Conservation (phyloP, 2,797 vertebrate species). For the Micrastur ruficollis region DNA sequence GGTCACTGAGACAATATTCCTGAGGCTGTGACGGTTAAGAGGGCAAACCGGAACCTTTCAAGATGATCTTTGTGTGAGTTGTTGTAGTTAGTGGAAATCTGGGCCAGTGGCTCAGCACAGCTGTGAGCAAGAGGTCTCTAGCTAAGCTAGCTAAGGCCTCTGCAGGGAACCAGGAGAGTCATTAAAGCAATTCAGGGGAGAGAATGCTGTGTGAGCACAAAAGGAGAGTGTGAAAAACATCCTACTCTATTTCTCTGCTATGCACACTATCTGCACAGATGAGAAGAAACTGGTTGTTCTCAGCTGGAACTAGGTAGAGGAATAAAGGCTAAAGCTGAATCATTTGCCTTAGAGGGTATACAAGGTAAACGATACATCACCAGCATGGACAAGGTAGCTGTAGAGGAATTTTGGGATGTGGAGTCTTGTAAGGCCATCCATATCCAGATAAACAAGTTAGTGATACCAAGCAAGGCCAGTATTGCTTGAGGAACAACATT, state of each 20-base stretch:
- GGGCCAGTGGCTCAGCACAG: neutral
- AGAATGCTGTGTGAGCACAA: neutral
- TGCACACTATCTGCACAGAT: neutral
- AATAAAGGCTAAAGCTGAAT: neutral
- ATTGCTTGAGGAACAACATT: neutral
- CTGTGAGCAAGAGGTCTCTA: neutral
- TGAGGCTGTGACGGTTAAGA: neutral
- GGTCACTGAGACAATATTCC: neutral
- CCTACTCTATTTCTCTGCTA: neutral
- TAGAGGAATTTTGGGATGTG: neutral
- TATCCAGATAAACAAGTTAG: neutral
- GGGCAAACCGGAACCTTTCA: neutral
- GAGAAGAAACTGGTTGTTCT: neutral
- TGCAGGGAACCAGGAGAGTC: neutral
- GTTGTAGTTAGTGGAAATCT: neutral
- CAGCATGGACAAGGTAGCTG: neutral
- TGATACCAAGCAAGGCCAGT: neutral
- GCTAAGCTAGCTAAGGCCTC: neutral
- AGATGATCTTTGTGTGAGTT: neutral
- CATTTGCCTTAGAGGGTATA: neutral
- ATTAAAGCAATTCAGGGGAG: neutral
- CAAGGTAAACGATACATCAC: rapidly evolving
- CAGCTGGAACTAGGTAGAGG: neutral
- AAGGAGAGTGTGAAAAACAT: neutral
- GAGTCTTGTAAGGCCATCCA: neutral